Percentiles rank a stretch among this genome's conserved stretches.
These are phyloP conservation scores for Gymnarchus niloticus DNA, from an alignment of 2,113 vertebrate genomes.

Conservation along the genomic window DNA sequence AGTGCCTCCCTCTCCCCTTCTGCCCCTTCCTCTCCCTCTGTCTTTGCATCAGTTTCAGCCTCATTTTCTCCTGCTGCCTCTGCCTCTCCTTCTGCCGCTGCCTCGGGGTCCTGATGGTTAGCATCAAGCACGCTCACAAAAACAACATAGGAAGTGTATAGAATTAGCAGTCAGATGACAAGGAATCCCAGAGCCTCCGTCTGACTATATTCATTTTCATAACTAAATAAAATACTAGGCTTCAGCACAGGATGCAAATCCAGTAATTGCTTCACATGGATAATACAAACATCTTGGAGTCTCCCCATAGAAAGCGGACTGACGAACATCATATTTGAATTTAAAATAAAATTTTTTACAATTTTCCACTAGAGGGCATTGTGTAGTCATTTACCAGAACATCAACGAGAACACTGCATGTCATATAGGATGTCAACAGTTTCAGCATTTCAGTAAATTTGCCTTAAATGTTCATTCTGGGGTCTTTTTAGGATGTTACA, in stretches of 20 bases:
- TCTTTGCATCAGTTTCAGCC: slow-evolving; percentile 12
- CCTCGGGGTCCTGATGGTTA: neutral
- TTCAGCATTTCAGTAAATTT: neutral
- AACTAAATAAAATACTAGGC: neutral
- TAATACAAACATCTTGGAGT: neutral
- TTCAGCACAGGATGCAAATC: neutral
- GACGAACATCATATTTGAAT: neutral
- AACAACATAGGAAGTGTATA: neutral
- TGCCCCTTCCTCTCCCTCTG: slow-evolving; percentile 17
- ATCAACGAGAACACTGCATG: neutral
- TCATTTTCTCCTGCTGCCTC: neutral
- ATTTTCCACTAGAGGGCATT: slow-evolving; percentile 42
- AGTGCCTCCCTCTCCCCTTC: slow-evolving; percentile 14
- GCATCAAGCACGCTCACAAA: neutral
- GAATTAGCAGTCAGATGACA: neutral
- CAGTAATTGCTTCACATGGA: neutral
- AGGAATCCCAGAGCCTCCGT: neutral
- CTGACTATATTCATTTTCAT: neutral
- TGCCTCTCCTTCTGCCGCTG: slow-evolving; percentile 16
- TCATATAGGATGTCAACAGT: neutral
- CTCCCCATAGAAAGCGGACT: neutral
- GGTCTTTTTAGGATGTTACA: neutral
- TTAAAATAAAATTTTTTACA: neutral
- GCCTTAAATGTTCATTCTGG: neutral
- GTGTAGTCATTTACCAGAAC: slow-evolving; percentile 21